Evolutionary conservation across 2,113 vertebrate genomes (phyloP).

Genomic region (Neodontobutis hainanensis): DNA sequence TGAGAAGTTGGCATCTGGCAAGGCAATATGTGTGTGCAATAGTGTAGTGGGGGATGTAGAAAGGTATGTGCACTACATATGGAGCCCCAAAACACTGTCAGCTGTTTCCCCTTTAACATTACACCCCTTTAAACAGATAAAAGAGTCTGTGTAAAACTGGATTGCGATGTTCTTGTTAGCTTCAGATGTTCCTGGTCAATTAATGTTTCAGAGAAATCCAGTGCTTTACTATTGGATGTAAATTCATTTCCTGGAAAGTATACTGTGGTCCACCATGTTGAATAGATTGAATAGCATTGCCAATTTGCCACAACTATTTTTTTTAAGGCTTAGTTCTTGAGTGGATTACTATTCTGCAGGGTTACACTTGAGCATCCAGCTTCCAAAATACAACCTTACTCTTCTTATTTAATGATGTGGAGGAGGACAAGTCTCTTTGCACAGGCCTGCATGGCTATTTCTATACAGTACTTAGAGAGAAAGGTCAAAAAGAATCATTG

Average conservation of each 20-base stretch:
- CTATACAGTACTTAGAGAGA: conserved; percentile 17
- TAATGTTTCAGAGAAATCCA: not conserved
- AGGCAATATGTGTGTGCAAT: conserved; percentile 11
- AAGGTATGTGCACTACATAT: conserved; percentile 22
- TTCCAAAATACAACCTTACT: conserved; percentile 26
- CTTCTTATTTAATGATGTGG: conserved; percentile 64
- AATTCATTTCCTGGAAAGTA: too few relatives aligned
- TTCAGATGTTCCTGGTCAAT: conserved; percentile 6
- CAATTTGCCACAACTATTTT: not conserved
- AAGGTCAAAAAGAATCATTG: conserved; percentile 22
- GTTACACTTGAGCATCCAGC: conserved; percentile 40
- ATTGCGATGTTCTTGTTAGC: conserved; percentile 1
- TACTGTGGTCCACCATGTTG: not conserved
- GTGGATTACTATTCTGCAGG: conserved; percentile 21
- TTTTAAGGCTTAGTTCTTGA: conserved; percentile 7
- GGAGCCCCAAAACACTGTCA: conserved; percentile 23
- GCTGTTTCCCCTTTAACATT: conserved; percentile 6
- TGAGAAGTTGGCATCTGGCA: conserved; percentile 34
- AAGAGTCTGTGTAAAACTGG: not conserved
- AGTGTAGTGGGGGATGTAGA: conserved; percentile 8
- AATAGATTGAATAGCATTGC: not conserved
- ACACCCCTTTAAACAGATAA: not conserved
- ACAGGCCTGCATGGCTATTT: conserved; percentile 31
- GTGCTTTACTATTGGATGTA: not conserved
- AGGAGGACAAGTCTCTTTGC: conserved; percentile 61